Percentiles rank a stretch among this genome's conserved stretches.
Evolutionary conservation across 2,888 invertebrate genomes (phyloP).

Genomic region (Elegia similella): DNA sequence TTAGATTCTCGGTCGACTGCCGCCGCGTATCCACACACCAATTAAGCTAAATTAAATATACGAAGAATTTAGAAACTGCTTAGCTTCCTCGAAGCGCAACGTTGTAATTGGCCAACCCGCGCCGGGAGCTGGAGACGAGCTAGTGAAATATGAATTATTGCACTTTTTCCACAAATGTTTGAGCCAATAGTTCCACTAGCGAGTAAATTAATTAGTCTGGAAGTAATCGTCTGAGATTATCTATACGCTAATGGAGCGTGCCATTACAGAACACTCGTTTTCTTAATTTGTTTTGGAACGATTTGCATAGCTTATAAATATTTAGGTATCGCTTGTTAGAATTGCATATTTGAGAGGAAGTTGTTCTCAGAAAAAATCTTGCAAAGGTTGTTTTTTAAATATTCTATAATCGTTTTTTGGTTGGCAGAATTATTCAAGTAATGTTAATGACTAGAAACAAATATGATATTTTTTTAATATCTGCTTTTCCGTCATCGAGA

Average conservation of each 20-base stretch:
- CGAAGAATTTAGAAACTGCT: constrained; percentile 81
- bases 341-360: not conserved
- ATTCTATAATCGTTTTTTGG: not conserved
- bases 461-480: too few relatives aligned
- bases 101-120: constrained; percentile 75
- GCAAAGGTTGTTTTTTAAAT: not conserved
- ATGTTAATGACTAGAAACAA: too few relatives aligned
- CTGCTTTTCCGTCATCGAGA: too few relatives aligned
- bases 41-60: constrained; percentile 80
- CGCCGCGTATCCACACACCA: constrained; percentile 71
- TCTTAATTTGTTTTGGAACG: constrained; percentile 9
- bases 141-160: constrained; percentile 63
- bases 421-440: too few relatives aligned
- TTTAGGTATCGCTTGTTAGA: constrained; percentile 5
- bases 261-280: not conserved
- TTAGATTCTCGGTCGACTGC: constrained; percentile 75
- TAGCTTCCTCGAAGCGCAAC: constrained; percentile 80
- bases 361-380: not conserved
- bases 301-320: constrained; percentile 11
- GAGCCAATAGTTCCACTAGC: constrained; percentile 25
- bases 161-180: constrained; percentile 48
- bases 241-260: not conserved
- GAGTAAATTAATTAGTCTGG: constrained; percentile 2
- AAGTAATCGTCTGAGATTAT: constrained; percentile 9
- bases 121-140: constrained; percentile 67